Conservation (phyloP, 1,140 invertebrate species). For the Galleria mellonella region DNA sequence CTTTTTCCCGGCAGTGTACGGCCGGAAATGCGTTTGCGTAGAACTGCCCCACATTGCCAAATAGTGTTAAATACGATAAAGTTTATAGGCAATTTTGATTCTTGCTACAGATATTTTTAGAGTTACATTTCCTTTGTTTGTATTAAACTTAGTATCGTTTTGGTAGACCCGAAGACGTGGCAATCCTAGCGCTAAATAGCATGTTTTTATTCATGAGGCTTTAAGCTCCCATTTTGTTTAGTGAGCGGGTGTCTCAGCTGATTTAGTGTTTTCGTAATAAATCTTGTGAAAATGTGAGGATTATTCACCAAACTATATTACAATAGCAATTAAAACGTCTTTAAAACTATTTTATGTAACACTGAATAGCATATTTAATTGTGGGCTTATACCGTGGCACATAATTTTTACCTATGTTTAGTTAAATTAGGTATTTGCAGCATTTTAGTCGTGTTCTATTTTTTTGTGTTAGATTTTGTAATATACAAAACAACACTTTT, state of each 20-base stretch:
- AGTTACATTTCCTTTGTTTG: conserved; percentile 27
- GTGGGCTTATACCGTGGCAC: background rate
- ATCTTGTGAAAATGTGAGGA: conserved; percentile 50
- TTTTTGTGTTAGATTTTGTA: no score
- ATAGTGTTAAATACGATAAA: conserved; percentile 42
- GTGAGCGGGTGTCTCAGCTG: conserved; percentile 55
- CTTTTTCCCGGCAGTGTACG: conserved; percentile 72
- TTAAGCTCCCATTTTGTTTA: conserved; percentile 59
- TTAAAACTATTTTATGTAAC: conserved; percentile 8
- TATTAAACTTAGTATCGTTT: conserved; percentile 29
- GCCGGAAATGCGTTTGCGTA: conserved; percentile 73
- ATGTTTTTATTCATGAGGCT: conserved; percentile 72
- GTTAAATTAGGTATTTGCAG: no score
- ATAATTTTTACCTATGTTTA: no score
- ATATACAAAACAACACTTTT: no score
- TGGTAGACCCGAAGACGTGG: conserved; percentile 36
- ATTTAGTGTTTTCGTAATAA: conserved; percentile 67
- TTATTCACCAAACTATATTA: conserved; percentile 28
- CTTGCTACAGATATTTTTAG: conserved; percentile 33
- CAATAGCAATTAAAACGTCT: conserved; percentile 22
- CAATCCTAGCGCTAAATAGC: conserved; percentile 67
- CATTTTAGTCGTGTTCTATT: no score
- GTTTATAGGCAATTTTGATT: conserved; percentile 46
- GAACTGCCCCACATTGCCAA: conserved; percentile 46
- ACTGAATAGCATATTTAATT: conserved; percentile 1